Conservation (phyloP, 2,888 invertebrate genomes). For the Drosophila anceps region DNA sequence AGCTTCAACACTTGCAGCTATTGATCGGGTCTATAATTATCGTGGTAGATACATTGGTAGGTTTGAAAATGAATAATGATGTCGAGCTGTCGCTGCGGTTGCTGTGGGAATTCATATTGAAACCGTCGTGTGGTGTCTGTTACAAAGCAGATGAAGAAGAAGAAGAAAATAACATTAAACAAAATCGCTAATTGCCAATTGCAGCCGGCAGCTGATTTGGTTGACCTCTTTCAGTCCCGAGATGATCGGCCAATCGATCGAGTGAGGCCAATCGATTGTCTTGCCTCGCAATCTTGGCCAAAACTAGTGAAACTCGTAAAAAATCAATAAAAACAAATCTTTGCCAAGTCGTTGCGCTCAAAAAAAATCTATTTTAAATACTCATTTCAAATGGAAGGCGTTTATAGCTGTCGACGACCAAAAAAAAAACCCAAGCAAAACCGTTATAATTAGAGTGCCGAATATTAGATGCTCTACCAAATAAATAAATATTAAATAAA, state of each 20-base stretch:
- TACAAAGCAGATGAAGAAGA: slow-evolving; percentile 20
- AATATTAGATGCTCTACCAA: slow-evolving; percentile 19
- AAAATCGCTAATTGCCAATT: slow-evolving; percentile 66
- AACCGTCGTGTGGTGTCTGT: slow-evolving; percentile 30
- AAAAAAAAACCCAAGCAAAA: neutral
- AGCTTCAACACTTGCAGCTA: slow-evolving; percentile 42
- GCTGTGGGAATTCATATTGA: slow-evolving; percentile 28
- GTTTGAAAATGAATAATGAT: slow-evolving; percentile 66
- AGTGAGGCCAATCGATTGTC: slow-evolving; percentile 33
- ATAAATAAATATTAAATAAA: neutral
- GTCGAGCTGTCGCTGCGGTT: slow-evolving; percentile 13
- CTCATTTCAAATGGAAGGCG: slow-evolving; percentile 40
- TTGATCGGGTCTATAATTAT: slow-evolving; percentile 50
- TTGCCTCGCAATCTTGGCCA: slow-evolving; percentile 11
- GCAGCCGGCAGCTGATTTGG: slow-evolving; percentile 52
- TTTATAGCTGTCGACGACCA: slow-evolving; percentile 43
- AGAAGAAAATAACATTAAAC: slow-evolving; percentile 38
- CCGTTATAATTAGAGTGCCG: neutral
- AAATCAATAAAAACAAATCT: slow-evolving; percentile 31
- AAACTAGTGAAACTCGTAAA: slow-evolving; percentile 38
- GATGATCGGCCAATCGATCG: slow-evolving; percentile 17
- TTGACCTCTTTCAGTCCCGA: slow-evolving; percentile 63
- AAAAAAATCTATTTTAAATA: slow-evolving; percentile 31
- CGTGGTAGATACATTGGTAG: slow-evolving; percentile 16
- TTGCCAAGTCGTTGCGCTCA: neutral